A percentile compares a stretch with the other conserved stretches of the same genome.
Conservation (phyloP, 2,888 invertebrate genomes). For the Aquatica leii region DNA sequence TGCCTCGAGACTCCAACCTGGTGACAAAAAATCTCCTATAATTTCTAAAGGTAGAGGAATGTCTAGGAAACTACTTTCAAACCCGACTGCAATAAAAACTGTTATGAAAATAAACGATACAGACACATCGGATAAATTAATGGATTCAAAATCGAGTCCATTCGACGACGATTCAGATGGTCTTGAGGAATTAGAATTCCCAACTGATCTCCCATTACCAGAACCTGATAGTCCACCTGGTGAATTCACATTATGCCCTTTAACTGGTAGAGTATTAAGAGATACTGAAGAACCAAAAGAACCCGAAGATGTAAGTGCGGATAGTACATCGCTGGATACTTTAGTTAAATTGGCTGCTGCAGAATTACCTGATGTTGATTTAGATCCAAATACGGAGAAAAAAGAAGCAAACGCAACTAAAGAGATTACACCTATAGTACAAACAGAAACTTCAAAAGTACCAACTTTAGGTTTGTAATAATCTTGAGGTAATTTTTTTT, state of each 20-base stretch:
- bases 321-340: conserved; percentile 50
- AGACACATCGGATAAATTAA: conserved; percentile 18
- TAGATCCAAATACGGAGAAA: conserved; percentile 9
- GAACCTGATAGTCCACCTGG: conserved; percentile 71
- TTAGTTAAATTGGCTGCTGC: conserved; percentile 57
- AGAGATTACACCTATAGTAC: neutral
- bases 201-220: conserved; percentile 64
- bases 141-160: conserved; percentile 9
- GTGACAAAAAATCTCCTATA: neutral
- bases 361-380: conserved; percentile 45
- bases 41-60: neutral
- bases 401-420: neutral
- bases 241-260: conserved; percentile 75
- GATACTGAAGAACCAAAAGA: conserved; percentile 65
- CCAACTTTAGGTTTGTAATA: neutral
- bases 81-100: neutral
- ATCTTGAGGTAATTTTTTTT: neutral
- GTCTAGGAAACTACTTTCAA: neutral
- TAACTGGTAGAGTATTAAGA: conserved; percentile 65
- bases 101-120: neutral
- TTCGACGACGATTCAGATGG: conserved; percentile 61
- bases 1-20: neutral
- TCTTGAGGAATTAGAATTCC: conserved; percentile 74
- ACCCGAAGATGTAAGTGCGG: conserved; percentile 32
- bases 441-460: neutral